Base-by-base conservation (phyloP, 1,140 invertebrate genomes). In the Microplitis demolitor region DNA sequence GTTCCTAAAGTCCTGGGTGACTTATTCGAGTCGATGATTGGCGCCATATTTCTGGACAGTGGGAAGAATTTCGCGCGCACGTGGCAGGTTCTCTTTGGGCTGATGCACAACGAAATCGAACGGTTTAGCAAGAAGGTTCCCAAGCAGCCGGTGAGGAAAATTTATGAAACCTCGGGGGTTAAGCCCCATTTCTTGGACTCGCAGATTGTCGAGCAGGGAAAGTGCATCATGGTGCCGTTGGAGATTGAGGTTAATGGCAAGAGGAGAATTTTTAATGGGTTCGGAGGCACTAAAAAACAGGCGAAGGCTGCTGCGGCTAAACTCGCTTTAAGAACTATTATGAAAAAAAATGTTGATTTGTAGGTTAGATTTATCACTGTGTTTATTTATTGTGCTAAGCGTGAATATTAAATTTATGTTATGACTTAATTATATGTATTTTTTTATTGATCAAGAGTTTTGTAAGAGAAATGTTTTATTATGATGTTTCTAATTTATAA, bases 1-100 rank as follows among this genome's bases (percentile, higher is more conserved):
- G 95, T 98, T 0, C 98, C 98, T 0, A 99, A 99, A 90, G 92
- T 93, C n/a, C 87, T 99, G 11, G 96, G 96, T 3, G 97, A 99
- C 85, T 89, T 99, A 60, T 96, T 98, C 84, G 97, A 99, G 87
- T 95, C 97, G 0, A 80, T 98, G 0, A 93, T 94, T 64, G 97
- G 96, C 5, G 97, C 97, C 0, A 92, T 99, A 73, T 99, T 93
- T 82, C 83, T 99, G 8, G 97, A 99, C 88, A 92, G 91, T 81
- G 91, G 90, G 9, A 93, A 94, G 79, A 88, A 92, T 81, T 82
- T 98, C n/a, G 82, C 91, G 6, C 87, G 86, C 3, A 93, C 96
- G 0, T 99, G 97, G 97, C 84, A 89, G 33, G 91, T 98, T 0
- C 90, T 96, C 74, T 96, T 94, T 79, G 83, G 82, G 31, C 83